Percentiles rank a stretch among this genome's conserved stretches.
Conservation (phyloP, 2,888 invertebrate species). For the Oxycera nigricornis region DNA sequence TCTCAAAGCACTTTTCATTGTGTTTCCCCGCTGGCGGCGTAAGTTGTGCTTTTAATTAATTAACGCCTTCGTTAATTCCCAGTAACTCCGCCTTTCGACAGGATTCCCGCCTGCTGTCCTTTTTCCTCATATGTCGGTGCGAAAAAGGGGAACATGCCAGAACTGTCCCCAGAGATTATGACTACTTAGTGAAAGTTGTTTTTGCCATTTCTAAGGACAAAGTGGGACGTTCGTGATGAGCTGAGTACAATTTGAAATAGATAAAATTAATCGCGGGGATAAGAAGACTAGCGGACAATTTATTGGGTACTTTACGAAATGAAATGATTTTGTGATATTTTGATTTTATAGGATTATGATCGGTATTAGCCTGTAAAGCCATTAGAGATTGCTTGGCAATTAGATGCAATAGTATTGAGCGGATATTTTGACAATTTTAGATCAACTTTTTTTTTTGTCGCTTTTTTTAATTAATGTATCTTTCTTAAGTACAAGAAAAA, state of each 20-base stretch:
- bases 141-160: background rate
- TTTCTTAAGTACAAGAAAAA: no score
- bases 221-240: background rate
- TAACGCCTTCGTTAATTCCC: conserved; percentile 34
- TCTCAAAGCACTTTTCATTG: conserved; percentile 28
- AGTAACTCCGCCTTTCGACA: background rate
- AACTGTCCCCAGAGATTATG: conserved; percentile 33
- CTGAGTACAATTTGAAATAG: conserved; percentile 12
- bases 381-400: no score
- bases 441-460: no score
- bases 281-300: conserved; percentile 10
- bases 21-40: conserved; percentile 15
- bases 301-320: conserved; percentile 6
- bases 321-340: conserved; percentile 28
- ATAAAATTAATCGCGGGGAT: background rate
- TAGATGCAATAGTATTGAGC: no score
- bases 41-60: conserved; percentile 39
- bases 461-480: no score
- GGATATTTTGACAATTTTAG: no score
- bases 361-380: no score
- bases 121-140: background rate
- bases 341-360: conserved; percentile 23
- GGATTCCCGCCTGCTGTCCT: background rate
- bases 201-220: background rate
- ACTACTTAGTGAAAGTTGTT: conserved; percentile 7